These are phyloP conservation scores for Troilus luridus DNA, from an alignment of 2,888 invertebrate species.

Conservation along the genomic window DNA sequence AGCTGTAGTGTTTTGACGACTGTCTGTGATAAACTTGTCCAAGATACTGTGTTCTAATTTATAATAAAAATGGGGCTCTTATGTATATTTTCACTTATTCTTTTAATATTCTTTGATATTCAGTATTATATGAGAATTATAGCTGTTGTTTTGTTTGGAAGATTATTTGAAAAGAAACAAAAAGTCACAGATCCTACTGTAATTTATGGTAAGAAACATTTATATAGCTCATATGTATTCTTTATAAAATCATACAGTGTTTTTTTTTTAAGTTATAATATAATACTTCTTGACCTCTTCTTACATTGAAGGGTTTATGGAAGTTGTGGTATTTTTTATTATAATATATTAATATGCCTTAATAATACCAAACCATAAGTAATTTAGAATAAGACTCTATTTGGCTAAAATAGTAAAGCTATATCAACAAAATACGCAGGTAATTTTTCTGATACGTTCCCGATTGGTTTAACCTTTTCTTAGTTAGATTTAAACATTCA, in stretches of 20 bases:
- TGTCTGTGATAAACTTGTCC: background rate
- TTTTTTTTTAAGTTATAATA: background rate
- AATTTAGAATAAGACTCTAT: background rate
- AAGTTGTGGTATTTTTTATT: background rate
- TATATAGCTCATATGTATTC: background rate
- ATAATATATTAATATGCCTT: background rate
- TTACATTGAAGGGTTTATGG: background rate
- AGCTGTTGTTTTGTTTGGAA: conserved; percentile 79
- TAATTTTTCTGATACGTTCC: background rate
- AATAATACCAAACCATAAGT: background rate
- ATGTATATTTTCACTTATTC: conserved; percentile 44
- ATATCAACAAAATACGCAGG: background rate
- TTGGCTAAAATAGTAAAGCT: background rate
- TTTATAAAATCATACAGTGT: too few species aligned
- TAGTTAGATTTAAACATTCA: background rate
- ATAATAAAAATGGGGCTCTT: conserved; percentile 47
- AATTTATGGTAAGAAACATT: conserved; percentile 78
- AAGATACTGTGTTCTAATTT: background rate
- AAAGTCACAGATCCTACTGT: conserved; percentile 80
- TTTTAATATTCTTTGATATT: conserved; percentile 82
- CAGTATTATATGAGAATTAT: conserved; percentile 83
- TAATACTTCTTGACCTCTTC: too few species aligned
- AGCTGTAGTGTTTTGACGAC: background rate
- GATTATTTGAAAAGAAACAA: conserved; percentile 79
- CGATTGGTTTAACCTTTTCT: background rate